Base-by-base conservation (phyloP, 2,797 vertebrate species). In the Enoplosus armatus region DNA sequence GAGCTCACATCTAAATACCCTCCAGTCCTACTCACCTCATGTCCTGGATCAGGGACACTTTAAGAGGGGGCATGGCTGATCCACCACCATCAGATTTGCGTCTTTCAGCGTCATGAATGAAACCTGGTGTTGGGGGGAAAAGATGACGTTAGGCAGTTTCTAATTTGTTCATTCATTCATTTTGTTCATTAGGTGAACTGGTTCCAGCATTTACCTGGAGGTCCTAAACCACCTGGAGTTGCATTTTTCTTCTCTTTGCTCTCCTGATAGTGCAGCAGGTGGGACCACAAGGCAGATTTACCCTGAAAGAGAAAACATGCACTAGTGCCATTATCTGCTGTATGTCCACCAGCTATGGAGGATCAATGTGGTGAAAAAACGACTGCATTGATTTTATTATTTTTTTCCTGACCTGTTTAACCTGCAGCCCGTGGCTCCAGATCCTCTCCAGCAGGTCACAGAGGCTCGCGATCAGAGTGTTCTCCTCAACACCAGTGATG, bases 401-500 rank as follows among this genome's bases (percentile, higher is more conserved):
- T 55, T 39, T n/a, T 45, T 31, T 60, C 55, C 90, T 94, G 90
- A 99, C 98, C 97, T 99, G 98, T 89, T 99, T 99, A 75, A 99
- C 97, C 86, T 98, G 98, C 82, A 99, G 94, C 59, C 98, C 98
- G 0, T 99, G 98, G 90, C 98, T 99, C 98, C 98, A 99, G 93
- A 99, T 99, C 84, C 98, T 97, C 92, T 99, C 98, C 80, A 99
- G 92, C 70, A 99, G 96, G 91, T 99, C 98, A 89, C 98, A 99
- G 24, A 99, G 96, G 79, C 98, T 99, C 59, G 98, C 98, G 35
- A 99, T 99, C 84, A 99, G 93, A 2, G 98, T 99, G 92, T 99
- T 99, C 92, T 99, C 98, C 90, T 99, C 98, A 22, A 99, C 97
- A 0, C 98, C 98, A 0, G 98, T 99, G 91, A 99, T 99, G 94